Evolutionary conservation across 2,797 vertebrate species (phyloP).

Genomic region (Catamblyrhynchus diadema): DNA sequence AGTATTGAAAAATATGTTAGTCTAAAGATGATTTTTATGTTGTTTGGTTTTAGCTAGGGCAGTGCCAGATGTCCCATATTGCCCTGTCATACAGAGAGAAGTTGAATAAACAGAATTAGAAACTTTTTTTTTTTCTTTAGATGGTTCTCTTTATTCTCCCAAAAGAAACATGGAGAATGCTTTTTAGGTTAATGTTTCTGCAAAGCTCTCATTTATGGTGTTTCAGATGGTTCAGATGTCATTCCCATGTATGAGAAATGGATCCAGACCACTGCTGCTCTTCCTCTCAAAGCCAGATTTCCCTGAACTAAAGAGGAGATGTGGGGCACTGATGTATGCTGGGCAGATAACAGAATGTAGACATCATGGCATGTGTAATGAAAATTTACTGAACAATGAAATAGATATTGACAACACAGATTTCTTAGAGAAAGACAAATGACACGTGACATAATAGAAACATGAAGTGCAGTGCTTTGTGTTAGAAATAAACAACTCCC

Average conservation of each 20-base stretch:
- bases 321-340: not conserved
- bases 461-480: not conserved
- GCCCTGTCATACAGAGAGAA: not conserved
- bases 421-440: slow-evolving; percentile 2
- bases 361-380: not conserved
- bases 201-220: not conserved
- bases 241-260: not conserved
- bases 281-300: not conserved
- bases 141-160: not conserved
- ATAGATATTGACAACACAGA: slow-evolving; percentile 38
- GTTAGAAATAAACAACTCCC: not conserved
- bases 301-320: not conserved
- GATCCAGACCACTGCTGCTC: not conserved
- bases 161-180: not conserved
- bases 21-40: not conserved
- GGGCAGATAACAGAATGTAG: not conserved
- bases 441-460: not conserved
- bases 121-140: not conserved
- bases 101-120: not conserved
- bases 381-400: slow-evolving; percentile 32
- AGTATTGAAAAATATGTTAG: not conserved
- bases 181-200: not conserved
- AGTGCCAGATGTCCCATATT: not conserved
- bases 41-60: not conserved
- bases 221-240: not conserved